Conservation (phyloP, 2,113 vertebrate genomes). For the Psittacara wagleri region DNA sequence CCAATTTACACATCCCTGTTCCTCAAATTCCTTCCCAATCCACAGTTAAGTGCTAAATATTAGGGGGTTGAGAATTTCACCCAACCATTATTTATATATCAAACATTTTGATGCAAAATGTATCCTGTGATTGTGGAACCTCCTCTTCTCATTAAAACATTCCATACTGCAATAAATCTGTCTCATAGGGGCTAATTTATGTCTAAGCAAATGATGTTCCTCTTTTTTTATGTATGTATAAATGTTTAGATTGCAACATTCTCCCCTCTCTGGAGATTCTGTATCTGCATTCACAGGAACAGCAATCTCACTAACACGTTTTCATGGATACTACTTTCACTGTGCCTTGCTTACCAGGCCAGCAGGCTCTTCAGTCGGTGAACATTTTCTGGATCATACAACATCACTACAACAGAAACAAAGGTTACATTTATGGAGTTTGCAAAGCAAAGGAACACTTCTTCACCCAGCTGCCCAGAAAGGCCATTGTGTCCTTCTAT, state of each 20-base stretch:
- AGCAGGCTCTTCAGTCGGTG: not conserved
- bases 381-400: not conserved
- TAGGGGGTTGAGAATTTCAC: not conserved
- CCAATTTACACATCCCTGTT: constrained; percentile 17
- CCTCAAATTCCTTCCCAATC: constrained; percentile 60
- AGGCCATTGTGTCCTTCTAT: not conserved
- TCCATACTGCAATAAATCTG: constrained; percentile 70
- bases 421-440: not conserved
- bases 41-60: constrained; percentile 36
- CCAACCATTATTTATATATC: not conserved
- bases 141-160: constrained; percentile 71
- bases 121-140: not conserved
- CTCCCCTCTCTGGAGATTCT: constrained; percentile 55
- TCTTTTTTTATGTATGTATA: constrained; percentile 62
- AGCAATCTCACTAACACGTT: constrained; percentile 13
- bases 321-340: constrained; percentile 29
- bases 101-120: constrained; percentile 23
- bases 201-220: constrained; percentile 69
- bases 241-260: constrained; percentile 75
- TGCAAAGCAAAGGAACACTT: not conserved
- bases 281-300: constrained; percentile 35
- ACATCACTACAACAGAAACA: not conserved
- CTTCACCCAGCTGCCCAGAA: not conserved
- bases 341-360: constrained; percentile 9
- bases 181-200: constrained; percentile 67